Evolutionary conservation across 1,140 invertebrate species (phyloP).

Genomic region (Polypedilum pembai): DNA sequence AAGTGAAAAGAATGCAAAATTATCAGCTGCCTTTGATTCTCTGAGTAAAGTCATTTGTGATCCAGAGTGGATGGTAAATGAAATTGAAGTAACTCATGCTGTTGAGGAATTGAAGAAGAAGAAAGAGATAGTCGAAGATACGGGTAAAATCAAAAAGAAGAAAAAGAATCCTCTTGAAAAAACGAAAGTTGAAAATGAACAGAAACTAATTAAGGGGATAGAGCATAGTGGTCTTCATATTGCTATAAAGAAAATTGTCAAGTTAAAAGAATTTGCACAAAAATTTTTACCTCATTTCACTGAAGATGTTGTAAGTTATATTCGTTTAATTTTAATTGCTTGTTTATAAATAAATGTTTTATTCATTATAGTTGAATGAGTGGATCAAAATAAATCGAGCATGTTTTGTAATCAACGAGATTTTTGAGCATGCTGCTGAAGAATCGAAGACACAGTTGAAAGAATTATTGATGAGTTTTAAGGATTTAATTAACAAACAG

Average conservation of each 20-base stretch:
- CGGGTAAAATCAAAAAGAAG: constrained; percentile 24
- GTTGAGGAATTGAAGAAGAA: background rate
- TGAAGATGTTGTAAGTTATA: background rate
- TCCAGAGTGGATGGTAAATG: constrained; percentile 42
- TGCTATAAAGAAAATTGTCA: constrained; percentile 70
- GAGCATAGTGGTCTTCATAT: constrained; percentile 74
- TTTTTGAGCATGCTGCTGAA: constrained; percentile 45
- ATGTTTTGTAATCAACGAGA: constrained; percentile 52
- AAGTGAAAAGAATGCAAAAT: constrained; percentile 30
- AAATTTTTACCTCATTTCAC: background rate
- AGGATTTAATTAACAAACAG: constrained; percentile 42
- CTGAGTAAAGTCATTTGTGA: constrained; percentile 46
- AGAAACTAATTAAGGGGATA: constrained; percentile 50
- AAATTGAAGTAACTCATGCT: constrained; percentile 32
- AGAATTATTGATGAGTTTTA: constrained; percentile 34
- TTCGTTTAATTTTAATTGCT: background rate
- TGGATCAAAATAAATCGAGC: constrained; percentile 39
- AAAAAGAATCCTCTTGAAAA: constrained; percentile 31
- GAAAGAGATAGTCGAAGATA: background rate
- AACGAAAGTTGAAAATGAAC: constrained; percentile 40
- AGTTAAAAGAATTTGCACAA: constrained; percentile 47
- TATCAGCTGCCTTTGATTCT: constrained; percentile 41
- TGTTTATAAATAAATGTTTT: background rate
- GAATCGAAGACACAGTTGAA: constrained; percentile 36
- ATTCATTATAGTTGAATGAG: background rate